Percentiles rank a stretch among this genome's conserved stretches.
Evolutionary conservation across 2,113 vertebrate genomes (phyloP).

Genomic region (Neotoma lepida): DNA sequence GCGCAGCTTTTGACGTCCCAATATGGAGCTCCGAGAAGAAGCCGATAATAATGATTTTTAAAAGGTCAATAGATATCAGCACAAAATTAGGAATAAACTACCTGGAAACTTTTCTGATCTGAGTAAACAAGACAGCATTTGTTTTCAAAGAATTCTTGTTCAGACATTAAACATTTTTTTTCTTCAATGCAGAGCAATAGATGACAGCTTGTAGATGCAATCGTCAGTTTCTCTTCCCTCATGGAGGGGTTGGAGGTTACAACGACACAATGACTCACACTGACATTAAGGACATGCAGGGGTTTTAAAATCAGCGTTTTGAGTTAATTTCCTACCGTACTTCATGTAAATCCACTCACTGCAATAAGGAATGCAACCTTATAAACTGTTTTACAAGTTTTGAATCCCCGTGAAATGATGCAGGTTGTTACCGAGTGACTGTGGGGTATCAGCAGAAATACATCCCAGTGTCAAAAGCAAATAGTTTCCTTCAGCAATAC

Average conservation of each 20-base stretch:
- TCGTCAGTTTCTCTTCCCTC: constrained; percentile 76
- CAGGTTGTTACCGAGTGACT: constrained; percentile 56
- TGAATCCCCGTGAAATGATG: constrained; percentile 70
- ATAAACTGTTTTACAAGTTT: constrained; percentile 71
- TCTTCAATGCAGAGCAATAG: constrained; percentile 75
- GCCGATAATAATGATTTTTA: constrained; percentile 59
- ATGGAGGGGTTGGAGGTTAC: constrained; percentile 85
- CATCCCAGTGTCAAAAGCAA: background rate
- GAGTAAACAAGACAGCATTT: constrained; percentile 87
- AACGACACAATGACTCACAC: constrained; percentile 86
- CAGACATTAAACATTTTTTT: constrained; percentile 68
- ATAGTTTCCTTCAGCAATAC: background rate
- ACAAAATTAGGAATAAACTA: constrained; percentile 88
- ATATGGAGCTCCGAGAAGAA: constrained; percentile 86
- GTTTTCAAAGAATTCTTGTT: constrained; percentile 83
- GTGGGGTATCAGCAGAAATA: background rate
- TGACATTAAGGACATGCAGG: constrained; percentile 90
- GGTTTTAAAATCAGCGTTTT: constrained; percentile 90
- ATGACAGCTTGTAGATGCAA: constrained; percentile 82
- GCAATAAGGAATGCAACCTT: constrained; percentile 65
- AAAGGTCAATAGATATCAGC: constrained; percentile 89
- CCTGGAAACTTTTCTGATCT: constrained; percentile 87
- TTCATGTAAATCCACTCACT: constrained; percentile 75
- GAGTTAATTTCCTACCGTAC: constrained; percentile 87
- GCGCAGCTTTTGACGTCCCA: constrained; percentile 93